Conservation (phyloP, 2,797 vertebrate genomes). For the Halcyon chelicuti region DNA sequence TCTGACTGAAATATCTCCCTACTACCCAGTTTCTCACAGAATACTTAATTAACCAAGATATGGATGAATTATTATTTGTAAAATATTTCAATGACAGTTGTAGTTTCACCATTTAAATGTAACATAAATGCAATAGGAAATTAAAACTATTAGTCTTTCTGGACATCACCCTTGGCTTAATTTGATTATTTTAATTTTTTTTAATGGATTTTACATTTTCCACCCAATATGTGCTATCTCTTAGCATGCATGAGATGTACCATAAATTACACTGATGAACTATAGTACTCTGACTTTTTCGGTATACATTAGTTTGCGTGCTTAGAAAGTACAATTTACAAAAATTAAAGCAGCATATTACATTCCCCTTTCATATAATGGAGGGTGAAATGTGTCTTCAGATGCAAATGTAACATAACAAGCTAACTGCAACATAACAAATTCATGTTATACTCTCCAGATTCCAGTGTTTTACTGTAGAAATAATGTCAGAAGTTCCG, state of each 20-base stretch:
- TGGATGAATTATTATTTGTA: background rate
- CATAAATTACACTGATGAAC: slow-evolving; percentile 53
- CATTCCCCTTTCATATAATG: slow-evolving; percentile 45
- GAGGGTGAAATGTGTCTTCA: background rate
- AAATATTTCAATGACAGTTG: background rate
- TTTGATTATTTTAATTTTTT: background rate
- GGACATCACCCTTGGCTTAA: background rate
- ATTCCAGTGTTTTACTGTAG: background rate
- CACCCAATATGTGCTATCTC: background rate
- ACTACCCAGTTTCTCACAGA: background rate
- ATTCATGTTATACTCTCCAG: background rate
- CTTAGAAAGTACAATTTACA: slow-evolving; percentile 66
- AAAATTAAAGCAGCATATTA: slow-evolving; percentile 65
- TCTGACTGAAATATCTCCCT: background rate
- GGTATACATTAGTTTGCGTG: slow-evolving; percentile 68
- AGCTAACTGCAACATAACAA: background rate
- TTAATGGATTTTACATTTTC: slow-evolving; percentile 21
- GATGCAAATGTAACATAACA: background rate
- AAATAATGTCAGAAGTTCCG: background rate
- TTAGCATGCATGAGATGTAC: background rate
- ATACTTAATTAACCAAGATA: background rate
- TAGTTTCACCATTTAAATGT: background rate
- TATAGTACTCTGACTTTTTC: slow-evolving; percentile 66
- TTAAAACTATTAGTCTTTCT: background rate
- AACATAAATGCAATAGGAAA: background rate